Evolutionary conservation across 1,140 invertebrate species (phyloP), one percentile per base, ranked within the genome.

Genomic region (Saccostrea glomerata): DNA sequence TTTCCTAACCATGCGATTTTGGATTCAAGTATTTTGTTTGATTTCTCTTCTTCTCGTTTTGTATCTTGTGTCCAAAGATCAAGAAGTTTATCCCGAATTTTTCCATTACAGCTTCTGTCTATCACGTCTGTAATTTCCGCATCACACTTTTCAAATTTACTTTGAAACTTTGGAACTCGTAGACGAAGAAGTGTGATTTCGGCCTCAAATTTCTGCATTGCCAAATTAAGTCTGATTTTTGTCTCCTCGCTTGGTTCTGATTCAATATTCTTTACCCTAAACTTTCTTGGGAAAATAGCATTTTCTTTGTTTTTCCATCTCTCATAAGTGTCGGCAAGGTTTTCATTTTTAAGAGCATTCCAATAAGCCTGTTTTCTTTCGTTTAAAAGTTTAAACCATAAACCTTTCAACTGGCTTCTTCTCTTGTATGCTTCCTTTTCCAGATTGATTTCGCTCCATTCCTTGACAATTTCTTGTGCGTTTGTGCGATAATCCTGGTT

Each of bases 271-370:
- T 82, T 82, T 82, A 82, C 40, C n/a, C 77, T 11, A 30, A 82
- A 82, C 36, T 82, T 82, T 20, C 23, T 25, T 23, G 30, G 77
- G 30, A 82, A 82, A 30, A 82, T 30, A 12, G 6, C 77, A 23
- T 82, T 82, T 40, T 82, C 77, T 36, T 30, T 7, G 13, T 36
- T 82, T 82, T 40, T 82, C 77, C 77, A 82, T 30, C 20, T 82
- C 20, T 82, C 77, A 82, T 82, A 82, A 7, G 77, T 82, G 13
- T 82, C 77, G n/a, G 77, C 77, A 4, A 82, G 25, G 30, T 82
- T 82, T 47, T 82, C 77, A 47, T 23, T 82, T 20, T 47, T 82
- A 82, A 82, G n/a, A 40, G 77, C 77, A 20, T 82, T 82, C 77
- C 77, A 82, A 30, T 82, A 82, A 17, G 63, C 63, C 20, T 66